Base-by-base conservation (phyloP, 2,113 vertebrate genomes). In the Nycticebus coucang region DNA sequence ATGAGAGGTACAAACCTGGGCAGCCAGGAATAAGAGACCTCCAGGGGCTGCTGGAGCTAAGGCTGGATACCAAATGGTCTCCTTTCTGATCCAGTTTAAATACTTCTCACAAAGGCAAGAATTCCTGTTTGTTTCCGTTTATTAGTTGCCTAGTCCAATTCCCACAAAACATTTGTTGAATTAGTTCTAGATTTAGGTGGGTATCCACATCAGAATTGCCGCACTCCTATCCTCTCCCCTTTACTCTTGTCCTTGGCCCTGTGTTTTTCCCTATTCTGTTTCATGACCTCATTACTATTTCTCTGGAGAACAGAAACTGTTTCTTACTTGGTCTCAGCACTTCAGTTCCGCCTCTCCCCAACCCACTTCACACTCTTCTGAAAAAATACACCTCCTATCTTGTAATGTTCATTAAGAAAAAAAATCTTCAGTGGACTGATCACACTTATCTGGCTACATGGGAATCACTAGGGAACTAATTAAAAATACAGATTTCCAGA, bases 1-100 rank as follows among this genome's bases (percentile, higher is more conserved):
- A 4, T 30, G 26, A 28, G 13, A 30, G 0, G 1, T 30, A 7
- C 45, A 50, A 15, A 24, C 14, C 26, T 30, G 0, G 28, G 33
- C 30, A n/a, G 53, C 28, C 26, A 45, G 28, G 28, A 26, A 41
- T 68, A 68, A 3, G 30, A 1, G 7, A 22, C 75, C 41, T 68
- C 37, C 37, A 69, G 55, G 45, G 35, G 18, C 7, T 37, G 14
- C 12, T 74, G 7, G 22, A 26, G 72, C 37, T 26, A 24, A 79
- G 30, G 50, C 4, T 0, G 5, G 4, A n/a, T n/a, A 21, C 35
- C 62, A 22, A 12, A 3, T 69, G 5, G 55, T 24, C 71, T 55
- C 26, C 28, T n/a, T 26, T 77, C 28, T 30, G 33, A 77, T 0
- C 19, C 26, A 50, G 57, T 5, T 22, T 14, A 69, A 71, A 55